Base-by-base conservation (phyloP, 2,113 vertebrate genomes). In the Lasiurus borealis region DNA sequence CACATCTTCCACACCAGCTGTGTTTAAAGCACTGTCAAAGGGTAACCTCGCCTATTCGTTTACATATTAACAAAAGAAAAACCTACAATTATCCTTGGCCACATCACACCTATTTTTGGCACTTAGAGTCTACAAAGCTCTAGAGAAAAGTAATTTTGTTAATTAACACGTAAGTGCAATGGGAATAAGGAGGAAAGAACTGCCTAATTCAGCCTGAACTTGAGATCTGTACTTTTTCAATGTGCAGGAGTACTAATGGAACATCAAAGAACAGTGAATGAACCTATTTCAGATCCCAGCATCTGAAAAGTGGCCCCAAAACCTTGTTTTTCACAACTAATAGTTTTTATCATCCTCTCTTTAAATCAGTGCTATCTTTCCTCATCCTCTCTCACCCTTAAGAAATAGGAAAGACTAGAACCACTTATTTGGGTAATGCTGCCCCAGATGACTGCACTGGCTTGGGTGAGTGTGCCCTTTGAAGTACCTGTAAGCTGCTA, bases 401-500 rank as follows among this genome's bases (percentile, higher is more conserved):
- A 76, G 85, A 94, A 85, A 64, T 18, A 3, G 29, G 29, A 89
- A 11, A 59, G 44, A 81, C 46, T 44, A 84, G 52, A 94, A 44
- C 48, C n/a, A 64, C 36, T 72, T 29, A 54, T 73, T 15, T 76
- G 50, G 46, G 59, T 46, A 54, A 29, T 1, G 1, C 1, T 86
- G 72, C 25, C 19, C 77, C 16, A 52, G 50, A 14, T 54, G 44
- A 68, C 34, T 66, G 54, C 69, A 36, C 36, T 31, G 62, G 50
- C 46, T 62, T 68, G 54, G n/a, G 80, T 90, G 9, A 52, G 27
- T 15, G 34, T 23, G 78, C 59, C 25, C 94, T 69, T 36, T 80
- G 62, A 36, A 71, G 77, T 97, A 99, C 99, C 99, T 99, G 99
- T 99, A 99, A 94, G 99, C 99, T 46, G 99, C 99, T 83, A 99